Evolutionary conservation across 2,113 vertebrate species (phyloP), one percentile per base, ranked within the genome.

Genomic region (Oreochromis niloticus): DNA sequence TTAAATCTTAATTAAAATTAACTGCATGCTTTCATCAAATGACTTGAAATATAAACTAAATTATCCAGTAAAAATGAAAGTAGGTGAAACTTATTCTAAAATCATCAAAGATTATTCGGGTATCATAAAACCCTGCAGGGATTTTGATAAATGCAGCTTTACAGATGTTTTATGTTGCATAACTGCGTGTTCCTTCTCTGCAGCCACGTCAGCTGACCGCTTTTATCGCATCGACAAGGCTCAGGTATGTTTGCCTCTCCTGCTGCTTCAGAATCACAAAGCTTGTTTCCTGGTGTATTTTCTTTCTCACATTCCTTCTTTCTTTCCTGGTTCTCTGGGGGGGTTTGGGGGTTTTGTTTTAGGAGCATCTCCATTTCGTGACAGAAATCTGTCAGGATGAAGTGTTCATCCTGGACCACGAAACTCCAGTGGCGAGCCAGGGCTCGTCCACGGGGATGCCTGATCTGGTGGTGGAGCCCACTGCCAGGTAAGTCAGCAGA

Each of bases 281-380:
- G 6, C 71, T 6, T 30, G 71, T 32, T 17, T 48, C 5, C 17
- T n/a, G 71, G 27, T 71, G 39, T 3, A 4, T 14, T 55, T 66
- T 57, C 50, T n/a, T 24, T 7, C 6, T 68, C 12, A 48, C 10
- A 2, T 66, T 73, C 39, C 13, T 6, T 32, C 39, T 30, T 39
- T 36, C 17, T 50, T 13, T 56, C 11, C 50, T 24, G 13, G 22
- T 24, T 7, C 11, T 66, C 8, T 48, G 22, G 61, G 61, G n/a
- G 24, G 17, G 6, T 63, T 36, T 63, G 17, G 61, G 32, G 6
- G 6, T 13, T 73, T 82, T 66, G 68, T 10, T 87, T 86, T 83
- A 99, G 99, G 99, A 99, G 97, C 98, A 99, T 93, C 97, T 99
- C 85, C 99, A 99, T 96, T 99, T 99, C 94, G 98, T 99, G 94